Base-by-base conservation (phyloP, 2,797 vertebrate species). In the Botia kubotai region DNA sequence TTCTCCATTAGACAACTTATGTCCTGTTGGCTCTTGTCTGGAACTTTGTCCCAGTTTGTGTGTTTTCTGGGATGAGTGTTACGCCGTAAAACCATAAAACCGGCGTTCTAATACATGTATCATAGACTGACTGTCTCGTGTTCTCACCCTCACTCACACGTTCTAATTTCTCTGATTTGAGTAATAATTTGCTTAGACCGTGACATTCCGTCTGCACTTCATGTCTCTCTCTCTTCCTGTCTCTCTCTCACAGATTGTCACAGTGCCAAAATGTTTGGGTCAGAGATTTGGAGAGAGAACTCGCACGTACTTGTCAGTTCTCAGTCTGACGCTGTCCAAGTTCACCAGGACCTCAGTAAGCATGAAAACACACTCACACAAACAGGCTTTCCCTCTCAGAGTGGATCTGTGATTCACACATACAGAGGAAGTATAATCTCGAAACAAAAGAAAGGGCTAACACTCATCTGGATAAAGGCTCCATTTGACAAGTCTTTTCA, bases 301-400 rank as follows among this genome's bases (percentile, higher is more conserved):
- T 81, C 89, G 93, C 68, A 93, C 93, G 36, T 97, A 96, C 85
- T 92, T 97, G 85, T 96, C 96, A 0, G 91, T 92, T 76, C 92
- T 98, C 84, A 97, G 93, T 0, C 91, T 98, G 74, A 84, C 98
- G 89, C 88, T 98, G 86, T 98, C 97, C 0, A 84, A 98, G 89
- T 98, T 97, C 91, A 98, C 97, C 82, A 98, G 97, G 92, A 98
- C 98, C 89, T 98, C 96, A 4, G 97, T 98, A 91, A 87, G 95
- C 87, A 43, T 5, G n/a, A 4, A 23, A 46, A 65, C 68, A 68
- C 77, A 69, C 75, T 62, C 43, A 75, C 76, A 58, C 83, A 72
- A 74, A 75, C 78, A 39, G 33, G 33, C 33, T 33, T 33, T 33
- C 33, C 2, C 33, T 33, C 33, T 33, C 33, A 33, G 6, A 39